Percentiles rank a stretch among this genome's conserved stretches.
phyloP scores from a whole-genome alignment of 2,888 invertebrate species.

The Scaptomyza reducta region DNA sequence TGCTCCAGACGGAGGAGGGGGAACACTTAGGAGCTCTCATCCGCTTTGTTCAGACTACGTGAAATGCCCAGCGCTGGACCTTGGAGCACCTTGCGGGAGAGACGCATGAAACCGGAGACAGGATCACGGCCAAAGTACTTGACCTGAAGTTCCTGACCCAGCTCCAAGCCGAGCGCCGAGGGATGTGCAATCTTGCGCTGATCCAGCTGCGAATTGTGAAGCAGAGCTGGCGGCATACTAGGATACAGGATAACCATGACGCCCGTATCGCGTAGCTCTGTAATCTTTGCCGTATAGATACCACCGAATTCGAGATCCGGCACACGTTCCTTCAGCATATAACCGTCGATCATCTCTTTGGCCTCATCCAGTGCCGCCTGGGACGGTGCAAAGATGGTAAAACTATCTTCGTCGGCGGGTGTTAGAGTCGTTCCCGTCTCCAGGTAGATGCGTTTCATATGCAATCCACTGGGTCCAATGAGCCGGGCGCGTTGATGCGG shows the following conservation, averaged over 20 bases:
- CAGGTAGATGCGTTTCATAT: conserved; percentile 92
- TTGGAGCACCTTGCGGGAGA: conserved; percentile 95
- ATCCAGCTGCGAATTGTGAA: conserved; percentile 97
- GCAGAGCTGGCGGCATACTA: conserved; percentile 92
- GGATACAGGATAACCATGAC: conserved; percentile 95
- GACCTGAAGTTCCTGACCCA: conserved; percentile 95
- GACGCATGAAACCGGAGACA: conserved; percentile 93
- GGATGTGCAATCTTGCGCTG: conserved; percentile 95
- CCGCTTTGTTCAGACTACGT: conserved; percentile 83
- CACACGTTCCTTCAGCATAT: conserved; percentile 88
- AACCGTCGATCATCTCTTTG: conserved; percentile 89
- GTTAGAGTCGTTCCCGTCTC: conserved; percentile 95
- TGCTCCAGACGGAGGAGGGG: neutral
- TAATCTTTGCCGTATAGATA: conserved; percentile 94
- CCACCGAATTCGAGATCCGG: conserved; percentile 96
- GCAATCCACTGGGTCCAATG: conserved; percentile 93
- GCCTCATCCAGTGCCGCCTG: conserved; percentile 95
- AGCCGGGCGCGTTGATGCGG: conserved; percentile 91
- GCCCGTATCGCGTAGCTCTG: conserved; percentile 94
- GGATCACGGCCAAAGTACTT: conserved; percentile 99
- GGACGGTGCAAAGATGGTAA: conserved; percentile 95
- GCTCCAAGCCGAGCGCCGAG: conserved; percentile 92
- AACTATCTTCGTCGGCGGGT: conserved; percentile 90
- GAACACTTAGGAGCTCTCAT: conserved; percentile 47
- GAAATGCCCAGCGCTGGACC: conserved; percentile 86